phyloP scores from a whole-genome alignment of 1,140 invertebrate species.

The Pseudoatta argentina region DNA sequence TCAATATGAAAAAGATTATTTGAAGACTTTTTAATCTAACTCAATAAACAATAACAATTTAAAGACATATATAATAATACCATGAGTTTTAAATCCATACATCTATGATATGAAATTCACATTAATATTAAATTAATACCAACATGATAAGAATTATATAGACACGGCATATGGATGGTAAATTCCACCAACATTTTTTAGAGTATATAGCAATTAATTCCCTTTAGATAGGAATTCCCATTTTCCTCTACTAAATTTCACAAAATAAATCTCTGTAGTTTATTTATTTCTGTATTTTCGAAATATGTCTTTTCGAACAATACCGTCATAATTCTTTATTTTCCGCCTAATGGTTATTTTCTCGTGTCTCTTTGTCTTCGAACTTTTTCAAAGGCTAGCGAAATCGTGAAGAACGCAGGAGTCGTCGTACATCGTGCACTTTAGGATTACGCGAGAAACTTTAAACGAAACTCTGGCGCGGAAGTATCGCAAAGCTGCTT shows the following conservation, averaged over 20 bases:
- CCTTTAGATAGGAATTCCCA: not conserved
- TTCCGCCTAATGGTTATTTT: slow-evolving; percentile 57
- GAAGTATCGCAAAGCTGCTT: slow-evolving; percentile 74
- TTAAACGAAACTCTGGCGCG: slow-evolving; percentile 74
- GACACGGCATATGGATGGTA: no score
- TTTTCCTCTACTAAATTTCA: not conserved
- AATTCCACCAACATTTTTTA: no score
- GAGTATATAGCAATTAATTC: no score
- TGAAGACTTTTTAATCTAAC: no score
- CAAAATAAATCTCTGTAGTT: not conserved
- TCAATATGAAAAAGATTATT: no score
- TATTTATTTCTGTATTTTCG: not conserved
- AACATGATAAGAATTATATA: no score
- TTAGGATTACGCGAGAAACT: slow-evolving; percentile 79
- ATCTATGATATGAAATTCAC: no score
- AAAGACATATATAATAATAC: no score
- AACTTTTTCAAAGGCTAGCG: slow-evolving; percentile 47
- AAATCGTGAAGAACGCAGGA: slow-evolving; percentile 67
- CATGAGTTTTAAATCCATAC: no score
- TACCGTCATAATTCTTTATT: slow-evolving; percentile 29
- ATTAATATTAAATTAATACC: no score
- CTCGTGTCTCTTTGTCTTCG: slow-evolving; percentile 48
- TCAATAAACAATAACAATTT: no score
- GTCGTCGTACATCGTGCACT: slow-evolving; percentile 74
- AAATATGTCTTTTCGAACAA: slow-evolving; percentile 19